Evolutionary conservation across 2,113 vertebrate species (phyloP).

Genomic region (Mobula hypostoma): DNA sequence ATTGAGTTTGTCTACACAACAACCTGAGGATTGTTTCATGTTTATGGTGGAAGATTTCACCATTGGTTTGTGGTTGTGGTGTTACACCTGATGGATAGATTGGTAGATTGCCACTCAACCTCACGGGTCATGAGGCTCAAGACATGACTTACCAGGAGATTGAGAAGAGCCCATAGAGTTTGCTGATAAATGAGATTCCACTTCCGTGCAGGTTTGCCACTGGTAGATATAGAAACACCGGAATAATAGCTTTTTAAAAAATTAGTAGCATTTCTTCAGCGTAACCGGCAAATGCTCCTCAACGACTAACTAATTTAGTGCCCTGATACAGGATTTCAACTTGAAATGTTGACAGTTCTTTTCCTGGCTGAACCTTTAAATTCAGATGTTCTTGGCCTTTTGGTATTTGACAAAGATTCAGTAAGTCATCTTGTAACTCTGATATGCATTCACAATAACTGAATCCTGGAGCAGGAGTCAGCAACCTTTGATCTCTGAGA

Average conservation of each 20-base stretch:
- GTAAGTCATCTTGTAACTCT: neutral
- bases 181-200: neutral
- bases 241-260: neutral
- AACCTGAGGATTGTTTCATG: neutral
- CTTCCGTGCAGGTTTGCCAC: neutral
- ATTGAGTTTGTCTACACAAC: neutral
- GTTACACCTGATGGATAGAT: neutral
- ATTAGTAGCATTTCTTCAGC: neutral
- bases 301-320: neutral
- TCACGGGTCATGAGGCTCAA: neutral
- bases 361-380: neutral
- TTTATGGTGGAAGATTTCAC: neutral
- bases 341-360: no score
- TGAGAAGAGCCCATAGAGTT: no score
- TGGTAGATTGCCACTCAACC: neutral
- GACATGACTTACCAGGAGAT: neutral
- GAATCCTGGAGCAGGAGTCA: neutral
- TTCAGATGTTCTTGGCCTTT: neutral
- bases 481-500: neutral
- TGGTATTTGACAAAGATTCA: neutral
- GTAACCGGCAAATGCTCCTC: neutral
- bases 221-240: neutral
- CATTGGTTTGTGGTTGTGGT: no score
- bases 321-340: no score
- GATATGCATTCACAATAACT: neutral